Evolutionary conservation across 1,140 invertebrate genomes (phyloP).

Genomic region (Leptinotarsa defecta): DNA sequence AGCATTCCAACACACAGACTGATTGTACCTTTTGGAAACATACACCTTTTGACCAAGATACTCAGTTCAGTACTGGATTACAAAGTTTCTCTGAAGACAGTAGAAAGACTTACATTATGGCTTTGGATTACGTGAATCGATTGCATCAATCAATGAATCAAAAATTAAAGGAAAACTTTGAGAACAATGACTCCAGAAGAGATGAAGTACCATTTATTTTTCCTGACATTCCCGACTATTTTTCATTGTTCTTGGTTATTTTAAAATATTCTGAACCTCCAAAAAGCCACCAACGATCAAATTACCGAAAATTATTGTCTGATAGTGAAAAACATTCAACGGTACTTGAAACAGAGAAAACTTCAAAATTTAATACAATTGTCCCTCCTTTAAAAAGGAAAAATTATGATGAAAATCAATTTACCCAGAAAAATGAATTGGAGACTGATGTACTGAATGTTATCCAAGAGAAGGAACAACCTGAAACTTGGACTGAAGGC

Average conservation of each 20-base stretch:
- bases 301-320: too few species aligned
- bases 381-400: too few species aligned
- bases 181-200: background rate
- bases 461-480: too few species aligned
- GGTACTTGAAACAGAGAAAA: too few species aligned
- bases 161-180: background rate
- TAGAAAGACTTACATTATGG: background rate
- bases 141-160: constrained; percentile 9
- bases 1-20: background rate
- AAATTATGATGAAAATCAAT: too few species aligned
- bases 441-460: too few species aligned
- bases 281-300: too few species aligned
- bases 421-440: too few species aligned
- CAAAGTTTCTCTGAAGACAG: constrained; percentile 14
- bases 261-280: background rate
- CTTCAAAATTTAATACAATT: too few species aligned
- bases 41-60: background rate
- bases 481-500: too few species aligned
- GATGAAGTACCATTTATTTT: constrained; percentile 10
- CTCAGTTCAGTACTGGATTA: background rate
- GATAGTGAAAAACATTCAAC: too few species aligned
- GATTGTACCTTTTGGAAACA: background rate
- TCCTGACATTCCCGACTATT: constrained; percentile 12
- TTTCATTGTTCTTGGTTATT: background rate
- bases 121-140: constrained; percentile 10